phyloP scores from a whole-genome alignment of 1,140 invertebrate species.

The Trigoniulus corallinus region DNA sequence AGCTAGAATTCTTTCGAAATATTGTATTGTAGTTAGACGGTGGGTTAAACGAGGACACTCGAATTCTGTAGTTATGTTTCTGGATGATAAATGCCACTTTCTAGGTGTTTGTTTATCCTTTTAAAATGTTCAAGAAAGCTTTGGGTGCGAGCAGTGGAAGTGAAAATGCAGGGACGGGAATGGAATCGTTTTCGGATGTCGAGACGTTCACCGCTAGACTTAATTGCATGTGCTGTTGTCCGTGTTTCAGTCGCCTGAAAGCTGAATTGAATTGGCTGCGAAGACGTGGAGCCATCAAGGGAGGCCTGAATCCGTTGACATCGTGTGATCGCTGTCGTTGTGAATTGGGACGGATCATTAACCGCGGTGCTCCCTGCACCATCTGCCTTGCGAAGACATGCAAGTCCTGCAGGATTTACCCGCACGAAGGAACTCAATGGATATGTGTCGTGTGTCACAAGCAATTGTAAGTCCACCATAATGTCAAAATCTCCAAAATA shows the following conservation, averaged over 20 bases:
- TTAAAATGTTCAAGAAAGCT: too few species aligned
- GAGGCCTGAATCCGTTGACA: conserved; percentile 21
- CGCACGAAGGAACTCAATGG: conserved; percentile 42
- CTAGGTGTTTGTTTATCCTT: too few species aligned
- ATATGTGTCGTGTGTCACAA: conserved; percentile 54
- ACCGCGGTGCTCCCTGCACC: conserved; percentile 49
- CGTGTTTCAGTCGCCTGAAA: conserved; percentile 42
- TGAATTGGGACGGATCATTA: conserved; percentile 52
- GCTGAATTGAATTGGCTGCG: conserved; percentile 40
- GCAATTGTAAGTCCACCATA: conserved; percentile 43
- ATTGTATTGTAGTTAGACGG: too few species aligned
- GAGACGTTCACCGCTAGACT: too few species aligned
- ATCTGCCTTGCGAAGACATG: conserved; percentile 50
- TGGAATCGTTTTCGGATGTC: too few species aligned
- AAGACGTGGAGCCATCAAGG: conserved; percentile 36
- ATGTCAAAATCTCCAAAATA: neutral
- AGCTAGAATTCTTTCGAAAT: too few species aligned
- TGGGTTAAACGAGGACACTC: too few species aligned
- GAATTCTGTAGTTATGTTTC: too few species aligned
- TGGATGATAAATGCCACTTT: too few species aligned
- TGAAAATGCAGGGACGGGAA: too few species aligned
- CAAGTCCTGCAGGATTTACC: conserved; percentile 49
- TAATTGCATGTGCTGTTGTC: too few species aligned
- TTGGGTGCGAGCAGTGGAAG: too few species aligned
- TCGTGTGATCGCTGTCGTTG: conserved; percentile 48